A percentile compares a stretch with the other conserved stretches of the same genome.
These are phyloP conservation scores for Arctocebus calabarensis DNA, from an alignment of 2,797 vertebrate genomes.

Conservation along the genomic window DNA sequence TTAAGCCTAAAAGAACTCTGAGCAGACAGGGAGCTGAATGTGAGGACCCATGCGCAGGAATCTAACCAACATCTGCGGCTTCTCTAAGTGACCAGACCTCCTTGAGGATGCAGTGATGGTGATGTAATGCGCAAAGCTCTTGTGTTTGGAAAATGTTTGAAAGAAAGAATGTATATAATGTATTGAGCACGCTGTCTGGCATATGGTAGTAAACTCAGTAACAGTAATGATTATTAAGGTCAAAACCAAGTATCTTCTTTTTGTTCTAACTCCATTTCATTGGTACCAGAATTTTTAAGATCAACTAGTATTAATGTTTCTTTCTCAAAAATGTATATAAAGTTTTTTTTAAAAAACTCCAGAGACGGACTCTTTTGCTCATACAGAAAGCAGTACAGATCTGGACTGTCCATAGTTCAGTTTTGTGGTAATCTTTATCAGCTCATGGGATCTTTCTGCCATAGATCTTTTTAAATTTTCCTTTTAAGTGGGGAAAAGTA, in stretches of 20 bases:
- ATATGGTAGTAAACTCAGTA: conserved; percentile 1
- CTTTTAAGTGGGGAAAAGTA: conserved; percentile 16
- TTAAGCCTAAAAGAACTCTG: background rate
- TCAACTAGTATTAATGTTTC: background rate
- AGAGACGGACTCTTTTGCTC: background rate
- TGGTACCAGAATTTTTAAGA: background rate
- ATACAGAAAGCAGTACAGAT: background rate
- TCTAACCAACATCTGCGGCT: background rate
- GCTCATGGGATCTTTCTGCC: background rate
- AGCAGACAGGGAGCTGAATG: background rate
- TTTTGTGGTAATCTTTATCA: background rate
- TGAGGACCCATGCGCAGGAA: background rate
- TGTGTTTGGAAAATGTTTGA: background rate
- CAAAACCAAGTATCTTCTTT: conserved; percentile 31
- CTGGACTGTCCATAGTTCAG: background rate
- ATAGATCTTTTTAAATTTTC: background rate
- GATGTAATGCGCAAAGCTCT: background rate
- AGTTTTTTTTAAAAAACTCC: conserved; percentile 5
- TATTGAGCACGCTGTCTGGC: background rate
- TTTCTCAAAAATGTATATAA: background rate
- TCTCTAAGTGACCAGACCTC: background rate
- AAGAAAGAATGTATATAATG: conserved; percentile 47
- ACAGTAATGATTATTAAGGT: background rate
- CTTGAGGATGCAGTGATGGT: background rate
- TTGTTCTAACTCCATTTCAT: background rate